A percentile compares a stretch with the other conserved stretches of the same genome.
Evolutionary conservation across 2,797 vertebrate genomes (phyloP).

Genomic region (Labroides dimidiatus): DNA sequence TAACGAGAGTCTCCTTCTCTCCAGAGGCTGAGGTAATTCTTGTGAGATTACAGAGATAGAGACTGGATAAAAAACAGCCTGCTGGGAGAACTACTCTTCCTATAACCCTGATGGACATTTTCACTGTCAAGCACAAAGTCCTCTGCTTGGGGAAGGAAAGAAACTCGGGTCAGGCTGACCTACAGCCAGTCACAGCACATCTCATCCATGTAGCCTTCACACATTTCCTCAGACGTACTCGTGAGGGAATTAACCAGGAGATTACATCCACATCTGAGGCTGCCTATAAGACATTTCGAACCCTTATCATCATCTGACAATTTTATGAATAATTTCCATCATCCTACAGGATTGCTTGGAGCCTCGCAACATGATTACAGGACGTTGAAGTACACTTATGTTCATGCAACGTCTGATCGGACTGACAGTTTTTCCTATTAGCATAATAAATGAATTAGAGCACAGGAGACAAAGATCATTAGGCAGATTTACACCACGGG

Average conservation of each 20-base stretch:
- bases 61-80: conserved; percentile 55
- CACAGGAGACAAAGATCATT: conserved; percentile 70
- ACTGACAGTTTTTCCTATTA: conserved; percentile 66
- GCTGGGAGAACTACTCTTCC: conserved; percentile 29
- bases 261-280: conserved; percentile 39
- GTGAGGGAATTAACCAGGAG: conserved; percentile 46
- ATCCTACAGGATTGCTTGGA: conserved; percentile 44
- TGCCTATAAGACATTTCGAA: conserved; percentile 60
- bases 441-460: conserved; percentile 70
- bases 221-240: conserved; percentile 42
- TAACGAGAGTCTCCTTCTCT: conserved; percentile 48
- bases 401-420: conserved; percentile 61
- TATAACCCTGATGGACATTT: conserved; percentile 49
- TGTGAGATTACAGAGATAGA: conserved; percentile 69
- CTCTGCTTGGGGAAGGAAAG: conserved; percentile 9
- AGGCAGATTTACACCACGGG: conserved; percentile 59
- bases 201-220: conserved; percentile 17
- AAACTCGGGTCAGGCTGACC: conserved; percentile 33
- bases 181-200: conserved; percentile 36
- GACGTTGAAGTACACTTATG: conserved; percentile 55
- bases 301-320: conserved; percentile 57
- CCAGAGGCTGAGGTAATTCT: conserved; percentile 58
- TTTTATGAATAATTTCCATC: conserved; percentile 64
- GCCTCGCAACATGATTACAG: conserved; percentile 52
- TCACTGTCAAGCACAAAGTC: conserved; percentile 24